Evolutionary conservation across 2,113 vertebrate species (phyloP).

Genomic region (Otus sunia): DNA sequence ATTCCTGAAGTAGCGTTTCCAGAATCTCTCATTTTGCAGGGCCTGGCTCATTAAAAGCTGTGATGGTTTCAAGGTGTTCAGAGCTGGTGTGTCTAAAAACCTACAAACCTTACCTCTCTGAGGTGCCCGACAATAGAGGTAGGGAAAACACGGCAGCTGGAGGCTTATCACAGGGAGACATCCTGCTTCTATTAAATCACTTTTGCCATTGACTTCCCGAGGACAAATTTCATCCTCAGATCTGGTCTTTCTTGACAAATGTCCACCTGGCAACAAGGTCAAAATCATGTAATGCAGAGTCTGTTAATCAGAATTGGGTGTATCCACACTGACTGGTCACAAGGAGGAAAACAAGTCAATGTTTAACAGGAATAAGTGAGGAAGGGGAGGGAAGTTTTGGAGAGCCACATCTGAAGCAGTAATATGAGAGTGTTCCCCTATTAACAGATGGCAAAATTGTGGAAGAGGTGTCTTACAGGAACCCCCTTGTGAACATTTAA

Average conservation of each 20-base stretch:
- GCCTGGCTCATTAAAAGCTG: not conserved
- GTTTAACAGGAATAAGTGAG: not conserved
- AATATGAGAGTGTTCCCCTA: not conserved
- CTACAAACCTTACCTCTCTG: not conserved
- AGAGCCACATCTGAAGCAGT: not conserved
- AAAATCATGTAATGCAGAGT: not conserved
- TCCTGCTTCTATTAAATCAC: not conserved
- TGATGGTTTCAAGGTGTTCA: not conserved
- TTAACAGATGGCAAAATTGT: not conserved
- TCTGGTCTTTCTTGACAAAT: not conserved
- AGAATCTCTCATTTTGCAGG: not conserved
- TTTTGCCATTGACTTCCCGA: not conserved
- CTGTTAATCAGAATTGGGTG: not conserved
- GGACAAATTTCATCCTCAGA: not conserved
- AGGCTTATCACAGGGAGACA: not conserved
- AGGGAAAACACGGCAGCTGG: not conserved
- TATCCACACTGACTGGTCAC: not conserved
- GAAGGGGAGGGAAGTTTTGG: not conserved
- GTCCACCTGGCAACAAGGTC: not conserved
- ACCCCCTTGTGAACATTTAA: not conserved
- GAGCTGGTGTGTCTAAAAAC: not conserved
- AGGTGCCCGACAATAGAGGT: not conserved
- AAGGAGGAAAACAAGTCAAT: not conserved
- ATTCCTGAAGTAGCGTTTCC: not conserved
- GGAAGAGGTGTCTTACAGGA: not conserved